Base-by-base conservation (phyloP, 2,888 invertebrate genomes). In the Spodoptera littoralis region DNA sequence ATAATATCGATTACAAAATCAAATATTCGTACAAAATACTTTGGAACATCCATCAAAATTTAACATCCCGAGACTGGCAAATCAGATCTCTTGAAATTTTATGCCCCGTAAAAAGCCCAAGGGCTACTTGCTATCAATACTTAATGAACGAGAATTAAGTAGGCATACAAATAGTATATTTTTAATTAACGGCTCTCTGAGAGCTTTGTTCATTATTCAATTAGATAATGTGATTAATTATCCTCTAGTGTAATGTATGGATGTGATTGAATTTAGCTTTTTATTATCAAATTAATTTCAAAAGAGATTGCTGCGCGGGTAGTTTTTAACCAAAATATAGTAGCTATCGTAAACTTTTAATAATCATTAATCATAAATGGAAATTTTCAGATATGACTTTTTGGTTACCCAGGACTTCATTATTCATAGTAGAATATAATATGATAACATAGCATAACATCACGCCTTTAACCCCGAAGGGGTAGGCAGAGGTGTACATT, bases 141-240 rank as follows among this genome's bases (percentile, higher is more conserved):
- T 51, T 55, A 73, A 67, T 55, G 49, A 62, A 63, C 22, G 47
- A 18, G 56, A 65, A 57, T 76, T 57, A 72, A 54, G 46, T 56
- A 66, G n/a, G 42, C 44, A 60, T 27, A 53, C 53, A 54, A 63
- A 54, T 57, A 60, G 46, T 51, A 52, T 22, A 57, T 68, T 73
- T 66, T 71, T 68, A 68, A 77, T 76, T 73, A 77, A 73, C 61
- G 27, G 60, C 50, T 22, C 60, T 60, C 63, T 65, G 64, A 73
- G 63, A 57, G 59, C 47, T 11, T 60, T 27, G 53, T 76, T 60
- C 64, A 77, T 71, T 70, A 77, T 74, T 69, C 61, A 62, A 64
- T 62, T 69, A 59, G 36, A 49, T 74, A 73, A 73, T 52, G 45
- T 49, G 49, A 61, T 59, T 48, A 51, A 60, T 62, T 49, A 49